Evolutionary conservation across 2,888 invertebrate species (phyloP).

Genomic region (Oxytorus armatus): DNA sequence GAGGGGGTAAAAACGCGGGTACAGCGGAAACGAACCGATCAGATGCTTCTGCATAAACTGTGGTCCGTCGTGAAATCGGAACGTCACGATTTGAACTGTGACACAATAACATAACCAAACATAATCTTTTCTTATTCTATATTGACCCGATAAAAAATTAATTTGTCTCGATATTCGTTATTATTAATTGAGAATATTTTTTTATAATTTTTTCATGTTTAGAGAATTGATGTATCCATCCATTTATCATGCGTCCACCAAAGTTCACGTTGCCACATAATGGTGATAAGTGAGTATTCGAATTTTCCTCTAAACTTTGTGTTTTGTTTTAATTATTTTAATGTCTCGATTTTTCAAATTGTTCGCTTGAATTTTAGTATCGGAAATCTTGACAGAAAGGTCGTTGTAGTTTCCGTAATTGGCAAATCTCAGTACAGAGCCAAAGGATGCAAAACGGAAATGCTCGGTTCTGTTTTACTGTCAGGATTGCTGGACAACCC

Average conservation of each 20-base stretch:
- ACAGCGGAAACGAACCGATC: constrained; percentile 34
- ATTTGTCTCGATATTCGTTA: not conserved
- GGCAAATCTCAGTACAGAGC: constrained; percentile 89
- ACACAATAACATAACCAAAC: constrained; percentile 63
- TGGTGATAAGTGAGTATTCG: constrained; percentile 70
- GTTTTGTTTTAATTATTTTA: not conserved
- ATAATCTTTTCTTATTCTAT: constrained; percentile 40
- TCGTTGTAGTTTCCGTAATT: constrained; percentile 90
- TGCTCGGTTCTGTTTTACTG: constrained; percentile 80
- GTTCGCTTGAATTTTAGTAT: constrained; percentile 71
- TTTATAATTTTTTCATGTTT: not conserved
- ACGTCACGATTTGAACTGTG: constrained; percentile 24
- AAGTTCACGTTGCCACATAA: constrained; percentile 80
- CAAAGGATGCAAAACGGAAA: constrained; percentile 88
- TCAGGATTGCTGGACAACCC: constrained; percentile 80
- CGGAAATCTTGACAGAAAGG: constrained; percentile 83
- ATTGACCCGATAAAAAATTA: not conserved
- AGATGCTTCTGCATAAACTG: constrained; percentile 40
- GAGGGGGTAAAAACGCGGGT: not conserved
- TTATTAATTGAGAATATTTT: constrained; percentile 2
- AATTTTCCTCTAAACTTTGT: constrained; percentile 1
- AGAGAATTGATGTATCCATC: constrained; percentile 11
- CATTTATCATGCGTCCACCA: constrained; percentile 78
- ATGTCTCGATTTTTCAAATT: constrained; percentile 7
- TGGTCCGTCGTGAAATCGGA: constrained; percentile 6